Evolutionary conservation across 37 sponge, comb jelly and placozoan species (phyloP).

Genomic region (Axinella damicornis): DNA sequence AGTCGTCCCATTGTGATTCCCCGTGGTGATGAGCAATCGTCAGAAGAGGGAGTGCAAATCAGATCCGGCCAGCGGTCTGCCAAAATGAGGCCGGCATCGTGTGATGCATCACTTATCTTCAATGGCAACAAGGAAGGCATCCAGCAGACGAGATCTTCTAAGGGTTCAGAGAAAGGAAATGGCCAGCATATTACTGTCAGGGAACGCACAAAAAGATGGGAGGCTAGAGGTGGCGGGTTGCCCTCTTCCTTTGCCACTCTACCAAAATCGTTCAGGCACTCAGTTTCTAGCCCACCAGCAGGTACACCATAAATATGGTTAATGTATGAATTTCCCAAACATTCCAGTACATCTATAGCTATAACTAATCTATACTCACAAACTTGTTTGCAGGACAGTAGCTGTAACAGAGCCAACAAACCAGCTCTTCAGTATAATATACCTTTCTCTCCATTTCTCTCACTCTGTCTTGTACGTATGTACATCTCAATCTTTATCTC

Average conservation of each 20-base stretch:
- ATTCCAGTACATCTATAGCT: too few relatives aligned
- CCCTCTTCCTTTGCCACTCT: constrained; percentile 53
- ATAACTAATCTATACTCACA: too few relatives aligned
- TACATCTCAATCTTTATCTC: too few relatives aligned
- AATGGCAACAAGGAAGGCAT: neutral
- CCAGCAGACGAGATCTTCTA: too few relatives aligned
- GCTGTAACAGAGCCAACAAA: too few relatives aligned
- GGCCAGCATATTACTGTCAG: constrained; percentile 19
- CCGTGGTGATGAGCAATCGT: neutral
- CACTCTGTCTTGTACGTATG: too few relatives aligned
- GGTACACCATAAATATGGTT: too few relatives aligned
- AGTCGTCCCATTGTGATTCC: neutral
- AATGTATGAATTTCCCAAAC: too few relatives aligned
- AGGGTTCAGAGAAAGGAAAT: neutral
- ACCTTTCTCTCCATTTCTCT: too few relatives aligned
- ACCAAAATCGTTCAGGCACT: constrained; percentile 26
- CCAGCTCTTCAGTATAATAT: too few relatives aligned
- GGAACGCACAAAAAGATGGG: constrained; percentile 57
- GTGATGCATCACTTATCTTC: constrained; percentile 29
- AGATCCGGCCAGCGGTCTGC: neutral
- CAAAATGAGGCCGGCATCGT: constrained; percentile 18
- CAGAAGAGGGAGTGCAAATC: neutral
- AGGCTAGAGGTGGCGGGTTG: constrained; percentile 44
- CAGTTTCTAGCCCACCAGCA: too few relatives aligned
- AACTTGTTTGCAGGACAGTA: too few relatives aligned